Percentiles rank a stretch among this genome's conserved stretches.
phyloP scores from a whole-genome alignment of 2,113 vertebrate genomes.

The Mugil cephalus region DNA sequence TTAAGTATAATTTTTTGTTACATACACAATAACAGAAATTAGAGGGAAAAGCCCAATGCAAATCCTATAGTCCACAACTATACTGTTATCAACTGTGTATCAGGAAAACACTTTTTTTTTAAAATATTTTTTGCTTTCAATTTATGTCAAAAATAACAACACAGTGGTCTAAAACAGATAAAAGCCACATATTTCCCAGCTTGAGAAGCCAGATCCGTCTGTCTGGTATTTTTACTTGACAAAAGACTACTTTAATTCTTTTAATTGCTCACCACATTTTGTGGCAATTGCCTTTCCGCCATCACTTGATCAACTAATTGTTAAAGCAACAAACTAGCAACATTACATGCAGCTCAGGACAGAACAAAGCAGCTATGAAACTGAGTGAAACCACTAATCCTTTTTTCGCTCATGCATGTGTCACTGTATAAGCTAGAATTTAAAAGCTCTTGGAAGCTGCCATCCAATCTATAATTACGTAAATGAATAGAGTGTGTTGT shows the following conservation, averaged over 20 bases:
- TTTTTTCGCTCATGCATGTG: not conserved
- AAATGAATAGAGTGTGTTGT: slow-evolving; percentile 52
- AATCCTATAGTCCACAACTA: no score
- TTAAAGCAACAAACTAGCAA: not conserved
- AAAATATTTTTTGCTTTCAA: not conserved
- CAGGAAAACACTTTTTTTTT: no score
- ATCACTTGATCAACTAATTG: not conserved
- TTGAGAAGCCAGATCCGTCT: not conserved
- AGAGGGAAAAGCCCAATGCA: no score
- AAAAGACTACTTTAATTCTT: not conserved
- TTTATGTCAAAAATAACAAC: no score
- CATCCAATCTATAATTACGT: slow-evolving; percentile 46
- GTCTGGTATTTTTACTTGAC: not conserved
- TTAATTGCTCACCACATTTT: not conserved
- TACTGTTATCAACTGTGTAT: no score
- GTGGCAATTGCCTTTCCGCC: not conserved
- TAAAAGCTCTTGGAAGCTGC: not conserved
- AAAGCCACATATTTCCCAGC: not conserved
- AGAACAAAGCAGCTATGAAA: not conserved
- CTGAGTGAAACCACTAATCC: not conserved
- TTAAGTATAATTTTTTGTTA: no score
- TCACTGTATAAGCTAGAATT: not conserved
- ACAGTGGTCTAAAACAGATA: not conserved
- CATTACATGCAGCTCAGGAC: no score
- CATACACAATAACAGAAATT: no score